A percentile compares a stretch with the other conserved stretches of the same genome.
These are phyloP conservation scores for Saccopteryx leptura DNA, from an alignment of 2,113 vertebrate genomes.

Conservation along the genomic window DNA sequence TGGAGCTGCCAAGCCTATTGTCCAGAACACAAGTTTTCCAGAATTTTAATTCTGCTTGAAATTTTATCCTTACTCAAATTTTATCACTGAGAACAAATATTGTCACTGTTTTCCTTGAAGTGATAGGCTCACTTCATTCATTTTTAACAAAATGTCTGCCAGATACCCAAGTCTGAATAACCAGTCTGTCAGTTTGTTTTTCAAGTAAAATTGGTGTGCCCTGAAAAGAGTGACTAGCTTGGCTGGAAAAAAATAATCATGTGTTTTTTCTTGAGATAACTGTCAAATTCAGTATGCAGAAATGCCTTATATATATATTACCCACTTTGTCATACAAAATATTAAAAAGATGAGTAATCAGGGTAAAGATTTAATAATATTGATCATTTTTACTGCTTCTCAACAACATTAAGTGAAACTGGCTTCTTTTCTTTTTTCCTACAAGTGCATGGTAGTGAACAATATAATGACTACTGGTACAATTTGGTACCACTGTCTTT, in stretches of 20 bases:
- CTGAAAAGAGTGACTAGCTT: not conserved
- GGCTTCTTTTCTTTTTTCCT: not conserved
- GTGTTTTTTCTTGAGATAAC: not conserved
- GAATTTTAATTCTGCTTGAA: conserved; percentile 34
- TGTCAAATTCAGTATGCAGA: not conserved
- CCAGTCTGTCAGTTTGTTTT: conserved; percentile 8
- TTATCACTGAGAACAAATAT: not conserved
- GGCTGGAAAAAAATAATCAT: not conserved
- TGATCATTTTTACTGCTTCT: not conserved
- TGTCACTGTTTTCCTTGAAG: not conserved
- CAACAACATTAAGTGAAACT: not conserved
- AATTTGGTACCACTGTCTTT: not conserved
- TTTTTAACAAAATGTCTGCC: conserved; percentile 51
- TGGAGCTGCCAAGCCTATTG: not conserved
- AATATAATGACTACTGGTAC: not conserved
- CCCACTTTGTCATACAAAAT: not conserved
- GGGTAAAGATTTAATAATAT: not conserved
- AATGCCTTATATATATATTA: not conserved
- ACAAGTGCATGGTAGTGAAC: not conserved
- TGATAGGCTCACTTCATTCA: not conserved
- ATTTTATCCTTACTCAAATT: not conserved
- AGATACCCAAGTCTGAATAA: not conserved
- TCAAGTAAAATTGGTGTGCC: conserved; percentile 12
- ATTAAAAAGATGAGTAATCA: not conserved
- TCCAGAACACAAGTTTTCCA: not conserved